These are phyloP conservation scores for Mythimna impura DNA, from an alignment of 2,888 invertebrate species.

Conservation along the genomic window DNA sequence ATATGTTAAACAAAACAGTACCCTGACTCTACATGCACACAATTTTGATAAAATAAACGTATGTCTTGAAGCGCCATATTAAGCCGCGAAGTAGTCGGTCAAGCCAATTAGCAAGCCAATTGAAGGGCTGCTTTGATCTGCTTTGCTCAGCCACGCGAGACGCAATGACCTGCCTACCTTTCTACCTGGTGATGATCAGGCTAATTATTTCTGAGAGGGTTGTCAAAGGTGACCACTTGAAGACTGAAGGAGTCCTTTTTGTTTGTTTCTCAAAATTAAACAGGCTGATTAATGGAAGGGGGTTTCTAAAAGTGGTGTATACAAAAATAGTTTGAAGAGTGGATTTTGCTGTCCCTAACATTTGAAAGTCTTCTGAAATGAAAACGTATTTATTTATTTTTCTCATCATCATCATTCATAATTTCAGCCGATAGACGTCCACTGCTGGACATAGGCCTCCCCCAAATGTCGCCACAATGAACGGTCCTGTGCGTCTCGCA, in stretches of 20 bases:
- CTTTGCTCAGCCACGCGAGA: constrained; percentile 76
- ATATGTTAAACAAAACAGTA: no score
- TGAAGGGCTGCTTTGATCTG: constrained; percentile 82
- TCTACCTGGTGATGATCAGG: constrained; percentile 68
- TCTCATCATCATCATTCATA: not conserved
- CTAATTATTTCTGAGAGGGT: constrained; percentile 58
- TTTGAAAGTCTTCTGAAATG: not conserved
- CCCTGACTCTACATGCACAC: not conserved
- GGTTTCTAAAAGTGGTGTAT: constrained; percentile 1
- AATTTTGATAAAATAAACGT: constrained; percentile 5
- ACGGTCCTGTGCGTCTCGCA: no score
- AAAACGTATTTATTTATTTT: not conserved
- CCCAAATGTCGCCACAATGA: no score
- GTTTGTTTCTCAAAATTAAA: constrained; percentile 11
- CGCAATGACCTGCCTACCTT: constrained; percentile 53
- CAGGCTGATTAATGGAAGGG: not conserved
- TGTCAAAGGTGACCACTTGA: constrained; percentile 54
- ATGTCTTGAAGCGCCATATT: constrained; percentile 62
- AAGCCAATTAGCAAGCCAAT: constrained; percentile 86
- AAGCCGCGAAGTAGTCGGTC: constrained; percentile 72
- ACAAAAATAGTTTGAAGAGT: not conserved
- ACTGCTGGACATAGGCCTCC: no score
- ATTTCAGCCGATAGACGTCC: no score
- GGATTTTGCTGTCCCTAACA: not conserved
- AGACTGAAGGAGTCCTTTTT: constrained; percentile 19